phyloP scores from a whole-genome alignment of 2,888 invertebrate species.

The Erebia palarica region DNA sequence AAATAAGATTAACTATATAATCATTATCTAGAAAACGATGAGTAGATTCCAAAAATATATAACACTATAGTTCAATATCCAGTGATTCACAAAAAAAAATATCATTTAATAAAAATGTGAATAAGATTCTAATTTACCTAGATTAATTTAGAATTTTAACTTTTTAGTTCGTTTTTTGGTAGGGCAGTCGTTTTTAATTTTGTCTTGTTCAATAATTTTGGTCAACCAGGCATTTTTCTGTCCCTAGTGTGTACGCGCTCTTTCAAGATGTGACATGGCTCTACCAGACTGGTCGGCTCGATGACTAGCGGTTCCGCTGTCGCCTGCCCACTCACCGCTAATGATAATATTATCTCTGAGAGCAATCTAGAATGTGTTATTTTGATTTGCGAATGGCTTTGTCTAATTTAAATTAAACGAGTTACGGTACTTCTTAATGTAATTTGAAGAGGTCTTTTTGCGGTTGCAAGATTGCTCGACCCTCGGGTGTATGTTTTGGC shows the following conservation, averaged over 20 bases:
- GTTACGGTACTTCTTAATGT: conserved; percentile 26
- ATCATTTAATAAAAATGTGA: no score
- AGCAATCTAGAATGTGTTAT: conserved; percentile 54
- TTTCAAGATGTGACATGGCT: conserved; percentile 47
- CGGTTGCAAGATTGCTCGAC: neutral
- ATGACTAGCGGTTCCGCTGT: conserved; percentile 75
- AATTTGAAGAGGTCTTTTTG: conserved; percentile 17
- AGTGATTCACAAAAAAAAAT: no score
- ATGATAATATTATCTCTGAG: conserved; percentile 79
- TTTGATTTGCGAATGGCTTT: conserved; percentile 50
- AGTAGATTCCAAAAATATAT: no score
- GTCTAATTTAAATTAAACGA: conserved; percentile 26
- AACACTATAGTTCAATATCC: no score
- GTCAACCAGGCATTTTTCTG: no score
- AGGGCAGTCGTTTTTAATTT: no score
- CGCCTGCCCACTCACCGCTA: conserved; percentile 76
- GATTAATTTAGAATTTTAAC: no score
- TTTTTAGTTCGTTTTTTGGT: no score
- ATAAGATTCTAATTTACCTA: no score
- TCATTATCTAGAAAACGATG: no score
- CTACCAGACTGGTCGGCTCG: conserved; percentile 50
- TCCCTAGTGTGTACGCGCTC: conserved; percentile 6
- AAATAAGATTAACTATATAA: no score
- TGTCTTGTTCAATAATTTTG: no score
- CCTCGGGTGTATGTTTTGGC: neutral